These are phyloP conservation scores for Pyrgilauda ruficollis DNA, from an alignment of 2,113 vertebrate genomes.

Conservation along the genomic window DNA sequence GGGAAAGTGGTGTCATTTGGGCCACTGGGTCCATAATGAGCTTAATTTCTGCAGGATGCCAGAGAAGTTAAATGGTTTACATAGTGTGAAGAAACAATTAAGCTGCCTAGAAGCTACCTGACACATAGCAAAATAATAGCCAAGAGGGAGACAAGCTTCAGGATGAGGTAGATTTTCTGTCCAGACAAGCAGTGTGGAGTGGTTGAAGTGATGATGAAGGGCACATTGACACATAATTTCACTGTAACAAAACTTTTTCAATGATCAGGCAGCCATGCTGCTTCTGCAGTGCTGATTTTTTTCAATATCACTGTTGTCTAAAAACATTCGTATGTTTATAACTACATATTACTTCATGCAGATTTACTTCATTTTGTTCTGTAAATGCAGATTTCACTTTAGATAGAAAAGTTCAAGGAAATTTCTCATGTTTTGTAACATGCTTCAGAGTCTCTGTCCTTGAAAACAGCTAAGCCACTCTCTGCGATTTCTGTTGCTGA, in stretches of 20 bases:
- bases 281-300: neutral
- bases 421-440: neutral
- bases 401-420: neutral
- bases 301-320: neutral
- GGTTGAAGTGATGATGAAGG: neutral
- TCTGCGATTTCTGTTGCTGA: neutral
- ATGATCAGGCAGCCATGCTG: neutral
- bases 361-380: neutral
- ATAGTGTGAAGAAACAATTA: constrained; percentile 55
- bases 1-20: constrained; percentile 19
- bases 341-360: neutral
- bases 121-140: constrained; percentile 21
- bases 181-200: neutral
- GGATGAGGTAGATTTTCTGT: neutral
- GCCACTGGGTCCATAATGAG: neutral
- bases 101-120: neutral
- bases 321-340: neutral
- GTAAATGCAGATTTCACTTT: neutral
- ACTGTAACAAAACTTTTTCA: neutral
- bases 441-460: neutral
- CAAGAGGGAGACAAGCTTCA: constrained; percentile 4
- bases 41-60: constrained; percentile 42
- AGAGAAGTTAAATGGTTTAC: constrained; percentile 47
- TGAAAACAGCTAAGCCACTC: neutral
- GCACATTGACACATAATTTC: neutral